A percentile compares a stretch with the other conserved stretches of the same genome.
Evolutionary conservation across 1,140 invertebrate species (phyloP).

Genomic region (Mactra quadrangularis): DNA sequence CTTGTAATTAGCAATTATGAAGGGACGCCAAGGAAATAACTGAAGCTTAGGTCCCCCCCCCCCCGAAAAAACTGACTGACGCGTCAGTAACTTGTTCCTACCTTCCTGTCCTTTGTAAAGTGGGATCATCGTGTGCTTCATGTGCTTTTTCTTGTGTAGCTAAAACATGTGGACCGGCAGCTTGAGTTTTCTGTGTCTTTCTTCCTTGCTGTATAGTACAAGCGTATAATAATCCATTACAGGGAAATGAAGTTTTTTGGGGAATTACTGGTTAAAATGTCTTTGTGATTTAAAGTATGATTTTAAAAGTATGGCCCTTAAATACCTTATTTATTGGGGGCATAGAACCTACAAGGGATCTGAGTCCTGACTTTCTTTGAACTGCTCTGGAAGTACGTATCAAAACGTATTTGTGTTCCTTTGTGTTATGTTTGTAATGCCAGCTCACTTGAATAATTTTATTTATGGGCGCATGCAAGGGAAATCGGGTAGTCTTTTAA

Average conservation of each 20-base stretch:
- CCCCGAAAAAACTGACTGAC: too few species aligned
- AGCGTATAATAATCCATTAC: too few species aligned
- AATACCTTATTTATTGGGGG: not conserved
- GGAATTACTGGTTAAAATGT: not conserved
- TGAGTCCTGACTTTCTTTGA: too few species aligned
- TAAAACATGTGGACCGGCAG: conserved; percentile 40
- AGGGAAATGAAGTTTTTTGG: not conserved
- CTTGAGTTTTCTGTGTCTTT: conserved; percentile 43
- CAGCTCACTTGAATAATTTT: too few species aligned
- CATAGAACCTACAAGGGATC: not conserved
- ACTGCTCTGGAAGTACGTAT: too few species aligned
- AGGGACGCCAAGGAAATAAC: too few species aligned
- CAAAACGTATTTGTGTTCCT: too few species aligned
- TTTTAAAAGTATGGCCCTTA: not conserved
- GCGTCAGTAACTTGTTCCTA: not conserved
- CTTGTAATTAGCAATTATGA: too few species aligned
- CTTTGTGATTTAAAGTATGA: not conserved
- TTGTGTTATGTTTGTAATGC: too few species aligned
- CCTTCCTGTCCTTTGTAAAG: conserved; percentile 90
- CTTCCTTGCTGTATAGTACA: conserved; percentile 20
- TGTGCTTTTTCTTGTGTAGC: conserved; percentile 86
- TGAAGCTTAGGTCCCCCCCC: too few species aligned
- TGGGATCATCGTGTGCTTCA: conserved; percentile 87
- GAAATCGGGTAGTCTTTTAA: too few species aligned
- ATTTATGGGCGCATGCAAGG: too few species aligned